Base-by-base conservation (phyloP, 2,797 vertebrate species). In the Liasis olivaceus region DNA sequence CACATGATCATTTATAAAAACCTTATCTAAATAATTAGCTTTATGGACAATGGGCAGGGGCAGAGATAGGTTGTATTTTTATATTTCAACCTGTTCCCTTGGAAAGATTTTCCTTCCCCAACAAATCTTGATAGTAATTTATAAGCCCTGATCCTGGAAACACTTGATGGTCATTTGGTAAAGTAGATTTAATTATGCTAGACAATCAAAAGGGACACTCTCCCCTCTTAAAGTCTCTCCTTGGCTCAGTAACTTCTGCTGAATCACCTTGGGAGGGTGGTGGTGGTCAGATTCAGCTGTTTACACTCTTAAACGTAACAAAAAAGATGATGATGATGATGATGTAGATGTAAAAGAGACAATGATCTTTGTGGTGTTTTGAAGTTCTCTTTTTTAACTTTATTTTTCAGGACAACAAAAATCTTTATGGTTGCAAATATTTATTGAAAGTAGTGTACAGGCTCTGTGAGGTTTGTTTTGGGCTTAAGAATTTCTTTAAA, bases 361-460 rank as follows among this genome's bases (percentile, higher is more conserved):
- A 90, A 72, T 62, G n/a, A 84, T 92, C 59, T 51, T 86, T 72
- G 77, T 56, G 60, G 58, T 85, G 84, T 87, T 69, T 59, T 90
- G 22, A 12, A 31, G 31, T 86, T 93, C 15, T 64, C 58, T 28
- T 77, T 24, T 59, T 90, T 0, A 5, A 58, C 1, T 0, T 66
- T 92, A 87, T 69, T 90, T 93, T 94, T 90, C 60, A 88, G 54
- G 11, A 9, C 31, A 42, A 54, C 24, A 42, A 64, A 60, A 56
- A 26, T 69, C 92, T 69, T 59, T 20, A 89, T 58, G 31, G 20
- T 87, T 85, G 89, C 94, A 81, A 93, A 64, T 96, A 96, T 96
- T 96, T 96, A 96, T 96, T 96, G 93, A 95, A 47, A 60, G 72
- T 81, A 60, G 17, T 90, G 91, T 92, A 94, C 93, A 92, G 89